Conservation (phyloP, 2,113 vertebrate genomes). For the Hyla sarda region DNA sequence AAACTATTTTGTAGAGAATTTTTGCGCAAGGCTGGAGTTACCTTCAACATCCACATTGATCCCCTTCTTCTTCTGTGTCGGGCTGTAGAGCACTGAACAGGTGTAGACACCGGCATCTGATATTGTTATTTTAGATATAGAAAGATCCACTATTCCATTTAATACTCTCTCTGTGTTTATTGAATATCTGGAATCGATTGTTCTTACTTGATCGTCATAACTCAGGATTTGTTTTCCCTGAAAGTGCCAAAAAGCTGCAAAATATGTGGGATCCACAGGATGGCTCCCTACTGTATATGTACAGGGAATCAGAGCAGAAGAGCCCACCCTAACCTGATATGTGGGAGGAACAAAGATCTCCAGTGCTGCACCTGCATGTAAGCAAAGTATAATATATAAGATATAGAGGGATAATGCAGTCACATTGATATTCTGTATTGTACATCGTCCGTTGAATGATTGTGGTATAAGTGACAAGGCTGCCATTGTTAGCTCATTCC, state of each 20-base stretch:
- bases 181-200: background rate
- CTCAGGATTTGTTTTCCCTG: background rate
- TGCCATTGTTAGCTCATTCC: too few relatives aligned
- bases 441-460: too few relatives aligned
- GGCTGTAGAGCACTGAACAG: background rate
- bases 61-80: background rate
- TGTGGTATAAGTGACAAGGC: too few relatives aligned
- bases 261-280: background rate
- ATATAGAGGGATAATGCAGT: too few relatives aligned
- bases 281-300: background rate
- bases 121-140: background rate
- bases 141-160: background rate
- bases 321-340: background rate
- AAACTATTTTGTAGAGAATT: too few relatives aligned
- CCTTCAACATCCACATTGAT: background rate
- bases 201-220: background rate
- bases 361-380: background rate
- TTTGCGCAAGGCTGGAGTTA: background rate
- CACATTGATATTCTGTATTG: too few relatives aligned
- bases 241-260: background rate
- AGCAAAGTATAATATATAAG: background rate
- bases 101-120: constrained; percentile 19
- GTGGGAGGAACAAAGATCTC: background rate
- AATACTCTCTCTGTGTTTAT: background rate
- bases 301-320: background rate